Conservation (phyloP, 2,797 vertebrate species). For the Anas bernieri region DNA sequence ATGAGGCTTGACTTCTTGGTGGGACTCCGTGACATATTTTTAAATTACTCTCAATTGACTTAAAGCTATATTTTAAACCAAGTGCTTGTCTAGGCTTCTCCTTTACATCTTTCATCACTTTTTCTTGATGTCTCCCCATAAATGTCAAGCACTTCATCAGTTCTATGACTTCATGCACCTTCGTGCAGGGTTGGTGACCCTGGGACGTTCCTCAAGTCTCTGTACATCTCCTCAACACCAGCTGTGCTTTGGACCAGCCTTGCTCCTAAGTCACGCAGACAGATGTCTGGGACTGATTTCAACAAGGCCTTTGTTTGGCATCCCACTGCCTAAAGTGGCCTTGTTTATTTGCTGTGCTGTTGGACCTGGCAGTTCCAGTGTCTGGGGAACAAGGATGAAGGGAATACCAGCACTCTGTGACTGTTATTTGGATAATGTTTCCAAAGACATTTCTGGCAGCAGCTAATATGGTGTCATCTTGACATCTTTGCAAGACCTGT, state of each 20-base stretch:
- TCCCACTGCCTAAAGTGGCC: not conserved
- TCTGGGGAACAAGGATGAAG: not conserved
- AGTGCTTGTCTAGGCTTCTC: not conserved
- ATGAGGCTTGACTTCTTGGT: not conserved
- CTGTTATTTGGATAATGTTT: not conserved
- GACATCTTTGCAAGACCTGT: not conserved
- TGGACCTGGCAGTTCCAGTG: not conserved
- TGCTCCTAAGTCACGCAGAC: not conserved
- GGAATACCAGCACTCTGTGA: not conserved
- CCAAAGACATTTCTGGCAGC: not conserved
- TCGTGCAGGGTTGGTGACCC: not conserved
- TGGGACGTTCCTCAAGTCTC: not conserved
- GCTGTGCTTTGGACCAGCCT: not conserved
- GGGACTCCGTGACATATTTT: not conserved
- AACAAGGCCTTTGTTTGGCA: not conserved
- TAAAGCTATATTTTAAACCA: fast-evolving
- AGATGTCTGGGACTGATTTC: not conserved
- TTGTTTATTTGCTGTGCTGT: not conserved
- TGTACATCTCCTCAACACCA: not conserved
- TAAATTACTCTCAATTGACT: not conserved
- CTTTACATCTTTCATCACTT: not conserved
- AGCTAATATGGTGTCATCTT: not conserved
- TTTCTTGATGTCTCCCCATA: not conserved
- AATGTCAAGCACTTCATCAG: slow-evolving; percentile 12
- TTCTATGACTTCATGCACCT: not conserved